Base-by-base conservation (phyloP, 2,888 invertebrate genomes). In the Resseliella maxima region DNA sequence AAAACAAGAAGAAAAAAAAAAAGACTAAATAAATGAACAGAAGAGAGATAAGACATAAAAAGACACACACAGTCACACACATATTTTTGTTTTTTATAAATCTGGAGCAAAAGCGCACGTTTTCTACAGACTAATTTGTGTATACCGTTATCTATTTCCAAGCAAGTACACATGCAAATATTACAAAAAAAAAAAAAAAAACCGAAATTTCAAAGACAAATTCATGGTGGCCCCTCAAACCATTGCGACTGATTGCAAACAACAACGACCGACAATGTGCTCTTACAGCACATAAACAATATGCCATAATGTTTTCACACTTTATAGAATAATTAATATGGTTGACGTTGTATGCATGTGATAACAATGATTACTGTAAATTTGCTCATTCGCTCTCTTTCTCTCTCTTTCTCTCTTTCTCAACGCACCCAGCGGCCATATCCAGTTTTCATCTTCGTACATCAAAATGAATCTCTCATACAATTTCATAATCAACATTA, bases 291-390 rank as follows among this genome's bases (percentile, higher is more conserved):
- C 59, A 59, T 59, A 59, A 59, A 59, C 27, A 72, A 72, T 72
- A 35, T 72, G 72, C 72, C 72, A 31, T 72, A 72, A 72, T 72
- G 15, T 72, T 59, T 72, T 72, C 72, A 72, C 72, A 72, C 72
- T 72, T 72, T 35, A 72, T 35, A 72, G 72, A 31, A 72, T 72
- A 72, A 72, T 72, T 72, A 72, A 72, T 72, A 72, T 72, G 72
- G 72, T 72, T 41, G 59, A 0, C 59, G 24, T 27, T 59, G 72
- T 72, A 72, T n/a, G 21, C 18, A 27, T 72, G 72, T 72, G 72
- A 72, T 72, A 72, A 72, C 31, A 31, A 72, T 72, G 72, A 72
- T 72, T 31, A 72, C 21, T 72, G 72, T 72, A 31, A 72, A 31
- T n/a, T 72, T 15, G 59, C 24, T 59, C 72, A 35, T 31, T 72